Conservation (phyloP, 2,888 invertebrate species). For the Zygogramma bicolorata region DNA sequence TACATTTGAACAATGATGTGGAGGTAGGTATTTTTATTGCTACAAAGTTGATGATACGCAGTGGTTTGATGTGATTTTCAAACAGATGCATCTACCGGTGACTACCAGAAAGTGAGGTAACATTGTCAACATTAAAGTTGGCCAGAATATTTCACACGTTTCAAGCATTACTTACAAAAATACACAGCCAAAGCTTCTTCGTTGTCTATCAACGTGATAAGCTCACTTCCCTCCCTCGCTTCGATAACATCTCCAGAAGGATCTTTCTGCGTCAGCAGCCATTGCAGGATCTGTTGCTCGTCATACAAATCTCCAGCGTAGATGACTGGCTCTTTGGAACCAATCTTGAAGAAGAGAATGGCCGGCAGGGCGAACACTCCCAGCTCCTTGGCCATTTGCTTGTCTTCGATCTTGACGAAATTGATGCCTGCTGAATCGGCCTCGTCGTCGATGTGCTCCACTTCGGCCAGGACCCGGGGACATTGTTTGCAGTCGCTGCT, state of each 20-base stretch:
- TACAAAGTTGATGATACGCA: too few relatives aligned
- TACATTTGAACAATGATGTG: too few relatives aligned
- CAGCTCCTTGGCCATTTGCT: slow-evolving; percentile 85
- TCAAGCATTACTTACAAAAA: slow-evolving; percentile 83
- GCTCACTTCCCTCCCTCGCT: slow-evolving; percentile 84
- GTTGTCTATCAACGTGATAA: slow-evolving; percentile 81
- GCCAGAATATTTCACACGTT: not conserved
- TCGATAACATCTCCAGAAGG: slow-evolving; percentile 93
- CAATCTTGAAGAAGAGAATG: slow-evolving; percentile 89
- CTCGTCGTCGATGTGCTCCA: slow-evolving; percentile 94
- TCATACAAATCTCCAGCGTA: slow-evolving; percentile 91
- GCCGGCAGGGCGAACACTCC: slow-evolving; percentile 93
- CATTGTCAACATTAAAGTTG: not conserved
- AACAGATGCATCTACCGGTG: too few relatives aligned
- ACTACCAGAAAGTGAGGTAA: not conserved
- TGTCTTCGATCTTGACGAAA: slow-evolving; percentile 92
- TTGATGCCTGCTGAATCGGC: slow-evolving; percentile 91
- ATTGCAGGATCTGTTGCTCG: slow-evolving; percentile 88
- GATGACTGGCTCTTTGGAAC: slow-evolving; percentile 90
- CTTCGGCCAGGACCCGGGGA: slow-evolving; percentile 86
- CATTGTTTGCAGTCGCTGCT: slow-evolving; percentile 96
- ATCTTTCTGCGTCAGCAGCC: slow-evolving; percentile 92
- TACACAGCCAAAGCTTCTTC: slow-evolving; percentile 89
- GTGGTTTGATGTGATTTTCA: too few relatives aligned
- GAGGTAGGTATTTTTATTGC: too few relatives aligned